A percentile compares a stretch with the other conserved stretches of the same genome.
Conservation (phyloP, 2,113 vertebrate genomes). For the Cheirogaleus medius region DNA sequence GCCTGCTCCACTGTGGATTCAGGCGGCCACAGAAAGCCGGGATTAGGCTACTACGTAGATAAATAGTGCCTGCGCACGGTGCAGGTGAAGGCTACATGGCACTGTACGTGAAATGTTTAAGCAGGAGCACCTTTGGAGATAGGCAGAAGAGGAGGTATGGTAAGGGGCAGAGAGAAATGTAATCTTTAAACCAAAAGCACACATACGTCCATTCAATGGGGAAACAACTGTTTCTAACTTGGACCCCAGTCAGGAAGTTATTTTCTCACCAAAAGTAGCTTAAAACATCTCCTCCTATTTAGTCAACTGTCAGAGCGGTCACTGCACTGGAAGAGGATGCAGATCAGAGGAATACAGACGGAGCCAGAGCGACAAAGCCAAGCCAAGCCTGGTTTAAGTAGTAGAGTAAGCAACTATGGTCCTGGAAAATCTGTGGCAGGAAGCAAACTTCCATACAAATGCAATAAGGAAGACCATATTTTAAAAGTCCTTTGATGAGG, state of each 20-base stretch:
- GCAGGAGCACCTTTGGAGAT: neutral
- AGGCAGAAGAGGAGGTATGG: neutral
- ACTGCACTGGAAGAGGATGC: neutral
- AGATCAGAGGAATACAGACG: neutral
- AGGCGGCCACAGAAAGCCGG: neutral
- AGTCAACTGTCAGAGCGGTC: neutral
- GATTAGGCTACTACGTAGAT: neutral
- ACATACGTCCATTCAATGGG: neutral
- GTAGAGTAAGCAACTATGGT: neutral
- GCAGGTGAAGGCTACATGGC: neutral
- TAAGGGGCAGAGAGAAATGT: neutral
- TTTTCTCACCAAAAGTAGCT: neutral
- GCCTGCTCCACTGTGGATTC: neutral
- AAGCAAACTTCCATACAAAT: neutral
- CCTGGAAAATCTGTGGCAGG: neutral
- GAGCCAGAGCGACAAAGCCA: neutral
- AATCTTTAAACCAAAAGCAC: neutral
- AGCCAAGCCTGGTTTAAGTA: neutral
- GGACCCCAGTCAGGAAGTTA: neutral
- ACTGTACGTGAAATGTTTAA: neutral
- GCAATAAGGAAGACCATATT: neutral
- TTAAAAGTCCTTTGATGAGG: neutral
- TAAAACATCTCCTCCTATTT: neutral
- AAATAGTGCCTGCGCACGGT: neutral
- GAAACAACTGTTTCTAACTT: neutral